Conservation (phyloP, 2,888 invertebrate genomes). For the Synanthedon andrenaeformis region DNA sequence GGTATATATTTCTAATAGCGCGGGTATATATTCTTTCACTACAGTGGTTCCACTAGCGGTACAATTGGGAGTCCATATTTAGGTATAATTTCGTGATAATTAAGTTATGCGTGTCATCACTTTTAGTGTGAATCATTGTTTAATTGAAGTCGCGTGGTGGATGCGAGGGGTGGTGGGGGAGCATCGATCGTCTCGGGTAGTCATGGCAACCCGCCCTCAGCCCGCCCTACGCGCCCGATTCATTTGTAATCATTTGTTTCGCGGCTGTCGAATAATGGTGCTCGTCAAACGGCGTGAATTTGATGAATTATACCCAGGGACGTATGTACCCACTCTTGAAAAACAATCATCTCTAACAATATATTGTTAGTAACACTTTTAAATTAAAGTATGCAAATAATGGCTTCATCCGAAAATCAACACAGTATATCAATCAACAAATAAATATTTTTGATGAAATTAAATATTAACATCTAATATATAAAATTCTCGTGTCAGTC, state of each 20-base stretch:
- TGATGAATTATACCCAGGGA: conserved; percentile 38
- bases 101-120: conserved; percentile 28
- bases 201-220: conserved; percentile 40
- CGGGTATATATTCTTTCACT: too few species aligned
- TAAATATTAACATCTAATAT: too few species aligned
- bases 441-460: too few species aligned
- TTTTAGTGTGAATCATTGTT: conserved; percentile 62
- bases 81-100: background rate
- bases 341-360: too few species aligned
- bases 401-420: too few species aligned
- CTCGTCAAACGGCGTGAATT: conserved; percentile 53
- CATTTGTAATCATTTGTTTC: conserved; percentile 71
- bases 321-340: background rate
- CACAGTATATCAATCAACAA: too few species aligned
- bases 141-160: conserved; percentile 43
- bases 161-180: conserved; percentile 23
- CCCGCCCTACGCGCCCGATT: conserved; percentile 34
- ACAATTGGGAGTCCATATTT: background rate
- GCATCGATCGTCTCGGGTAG: conserved; percentile 65
- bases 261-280: conserved; percentile 56
- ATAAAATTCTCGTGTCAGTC: too few species aligned
- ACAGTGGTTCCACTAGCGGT: too few species aligned
- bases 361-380: too few species aligned
- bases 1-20: too few species aligned
- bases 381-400: too few species aligned